Conservation (phyloP, 2,888 invertebrate genomes). For the Lochmaea crataegi region DNA sequence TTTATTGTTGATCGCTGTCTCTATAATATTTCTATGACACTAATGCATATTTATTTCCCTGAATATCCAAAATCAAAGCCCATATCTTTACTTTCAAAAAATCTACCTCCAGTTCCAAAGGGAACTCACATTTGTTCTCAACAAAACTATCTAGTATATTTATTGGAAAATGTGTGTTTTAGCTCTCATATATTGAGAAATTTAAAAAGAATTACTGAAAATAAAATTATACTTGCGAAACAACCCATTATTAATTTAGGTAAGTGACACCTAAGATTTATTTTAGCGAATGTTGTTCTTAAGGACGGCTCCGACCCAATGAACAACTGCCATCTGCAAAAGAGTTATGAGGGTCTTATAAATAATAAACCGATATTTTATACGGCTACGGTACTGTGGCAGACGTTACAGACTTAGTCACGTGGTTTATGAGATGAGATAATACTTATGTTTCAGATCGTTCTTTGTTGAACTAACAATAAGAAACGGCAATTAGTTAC, state of each 20-base stretch:
- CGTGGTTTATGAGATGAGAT: slow-evolving; percentile 55
- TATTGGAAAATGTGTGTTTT: neutral
- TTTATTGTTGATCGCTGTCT: too few species aligned
- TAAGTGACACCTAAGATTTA: slow-evolving; percentile 37
- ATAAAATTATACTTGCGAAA: slow-evolving; percentile 18
- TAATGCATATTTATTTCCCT: too few species aligned
- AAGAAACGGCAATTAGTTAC: slow-evolving; percentile 7
- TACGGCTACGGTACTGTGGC: slow-evolving; percentile 59
- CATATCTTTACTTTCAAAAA: too few species aligned
- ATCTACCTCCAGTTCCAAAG: too few species aligned
- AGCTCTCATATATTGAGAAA: neutral
- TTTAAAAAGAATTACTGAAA: slow-evolving; percentile 3
- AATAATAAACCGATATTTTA: slow-evolving; percentile 64
- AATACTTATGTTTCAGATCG: slow-evolving; percentile 16
- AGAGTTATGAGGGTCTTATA: slow-evolving; percentile 63
- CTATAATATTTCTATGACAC: too few species aligned
- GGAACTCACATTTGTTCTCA: too few species aligned
- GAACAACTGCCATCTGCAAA: slow-evolving; percentile 59
- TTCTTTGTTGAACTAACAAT: neutral
- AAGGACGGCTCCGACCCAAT: slow-evolving; percentile 42
- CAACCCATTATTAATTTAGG: slow-evolving; percentile 26
- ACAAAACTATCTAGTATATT: neutral
- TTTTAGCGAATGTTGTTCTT: slow-evolving; percentile 39
- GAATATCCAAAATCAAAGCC: too few species aligned
- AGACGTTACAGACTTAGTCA: slow-evolving; percentile 57